Evolutionary conservation across 2,888 invertebrate genomes (phyloP), one percentile per base, ranked within the genome.

Genomic region (Zaprionus bogoriensis): DNA sequence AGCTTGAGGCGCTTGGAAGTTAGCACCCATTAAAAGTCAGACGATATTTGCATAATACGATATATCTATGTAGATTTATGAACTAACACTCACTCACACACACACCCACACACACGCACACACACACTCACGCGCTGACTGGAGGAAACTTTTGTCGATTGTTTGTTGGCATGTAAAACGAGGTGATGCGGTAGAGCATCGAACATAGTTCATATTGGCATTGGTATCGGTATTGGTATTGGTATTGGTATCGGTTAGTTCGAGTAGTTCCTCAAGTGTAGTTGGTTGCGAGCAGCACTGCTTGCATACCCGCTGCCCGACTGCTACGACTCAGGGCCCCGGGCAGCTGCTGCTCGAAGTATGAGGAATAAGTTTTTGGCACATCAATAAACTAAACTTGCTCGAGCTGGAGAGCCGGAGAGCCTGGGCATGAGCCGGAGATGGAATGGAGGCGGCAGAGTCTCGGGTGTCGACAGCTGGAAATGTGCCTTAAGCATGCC

Each of bases 11-110:
- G 6, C 6, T 17, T 7, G 45, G 32, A 53, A 61, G 60, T 57
- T 58, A 53, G 46, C 55, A 62, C 38, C 76, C 59, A 71, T 75
- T 75, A 67, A 67, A 74, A 75, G 64, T 75, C 64, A 47, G 59
- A 53, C 55, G 62, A 65, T 71, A 71, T 75, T 71, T 51, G 39
- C 61, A 44, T 57, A 62, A 54, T 64, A 57, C 30, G n/a, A 45
- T 59, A 54, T 57, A 68, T 65, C 51, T 57, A 68, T 71, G 58
- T 55, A 55, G 47, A 68, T 74, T 54, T 53, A 28, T 12, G 39
- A 64, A 44, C 44, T 22, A 23, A 28, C 22, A 46, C 25, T 30
- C 38, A 23, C n/a, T 14, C 10, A 32, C 30, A 32, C 17, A 52
- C 39, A 23, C 14, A 7, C 14, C 0, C 14, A 7, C 14, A 32